Conservation (phyloP, 1,140 invertebrate species). For the Chrysopa pallens region DNA sequence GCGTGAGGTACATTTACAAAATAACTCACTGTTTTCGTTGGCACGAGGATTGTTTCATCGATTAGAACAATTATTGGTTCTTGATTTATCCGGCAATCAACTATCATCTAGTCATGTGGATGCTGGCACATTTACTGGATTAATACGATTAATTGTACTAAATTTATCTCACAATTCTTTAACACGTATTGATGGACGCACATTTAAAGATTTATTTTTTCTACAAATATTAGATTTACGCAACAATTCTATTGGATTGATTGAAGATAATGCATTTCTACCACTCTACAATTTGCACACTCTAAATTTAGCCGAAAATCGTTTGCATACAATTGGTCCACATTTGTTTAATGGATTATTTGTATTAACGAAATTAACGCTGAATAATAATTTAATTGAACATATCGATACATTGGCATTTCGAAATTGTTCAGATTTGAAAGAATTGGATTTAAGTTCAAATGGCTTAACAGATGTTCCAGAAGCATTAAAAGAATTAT, state of each 20-base stretch:
- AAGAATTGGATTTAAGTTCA: slow-evolving; percentile 72
- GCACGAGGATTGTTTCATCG: slow-evolving; percentile 66
- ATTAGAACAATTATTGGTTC: slow-evolving; percentile 61
- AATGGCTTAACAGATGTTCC: slow-evolving; percentile 70
- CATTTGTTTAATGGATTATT: slow-evolving; percentile 70
- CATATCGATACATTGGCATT: slow-evolving; percentile 68
- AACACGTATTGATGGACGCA: slow-evolving; percentile 60
- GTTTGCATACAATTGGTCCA: slow-evolving; percentile 58
- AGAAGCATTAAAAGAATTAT: slow-evolving; percentile 58
- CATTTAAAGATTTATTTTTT: slow-evolving; percentile 74
- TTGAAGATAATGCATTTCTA: slow-evolving; percentile 72
- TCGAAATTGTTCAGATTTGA: slow-evolving; percentile 75
- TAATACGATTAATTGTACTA: slow-evolving; percentile 66
- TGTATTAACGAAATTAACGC: slow-evolving; percentile 62
- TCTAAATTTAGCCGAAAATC: slow-evolving; percentile 68
- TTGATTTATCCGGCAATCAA: slow-evolving; percentile 76
- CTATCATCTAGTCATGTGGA: slow-evolving; percentile 66
- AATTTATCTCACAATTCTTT: slow-evolving; percentile 72
- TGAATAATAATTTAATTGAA: slow-evolving; percentile 71
- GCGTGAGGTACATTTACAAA: slow-evolving; percentile 64
- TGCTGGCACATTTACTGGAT: slow-evolving; percentile 62
- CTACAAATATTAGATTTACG: slow-evolving; percentile 73
- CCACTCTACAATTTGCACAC: slow-evolving; percentile 74
- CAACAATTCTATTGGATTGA: slow-evolving; percentile 72
- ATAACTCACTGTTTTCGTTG: slow-evolving; percentile 61